Base-by-base conservation (phyloP, 2,797 vertebrate species). In the Myotis planiceps region DNA sequence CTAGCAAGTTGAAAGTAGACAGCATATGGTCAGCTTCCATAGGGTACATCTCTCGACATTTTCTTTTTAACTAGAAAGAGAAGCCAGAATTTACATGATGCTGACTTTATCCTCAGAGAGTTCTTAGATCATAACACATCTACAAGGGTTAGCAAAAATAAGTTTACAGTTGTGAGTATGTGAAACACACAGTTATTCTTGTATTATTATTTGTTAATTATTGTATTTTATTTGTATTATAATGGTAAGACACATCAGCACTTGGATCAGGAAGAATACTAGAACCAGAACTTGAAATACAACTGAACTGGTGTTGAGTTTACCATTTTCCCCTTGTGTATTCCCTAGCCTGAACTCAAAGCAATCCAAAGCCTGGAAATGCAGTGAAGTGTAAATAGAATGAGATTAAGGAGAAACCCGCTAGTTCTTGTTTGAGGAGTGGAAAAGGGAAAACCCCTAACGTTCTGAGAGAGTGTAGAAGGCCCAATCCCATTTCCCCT, bases 31-130 rank as follows among this genome's bases (percentile, higher is more conserved):
- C 98, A 66, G 99, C 99, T 98, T 99, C 99, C 6, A 98, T 97
- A 0, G 98, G 98, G 94, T 99, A 99, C 93, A 99, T 98, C 60
- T 98, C 98, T 18, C 91, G 90, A 74, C 98, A 97, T 96, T 98
- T 99, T 47, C 99, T 99, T 98, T 99, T 99, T 93, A 99, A 98
- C 99, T 99, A 97, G 95, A 96, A 88, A 75, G 81, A 90, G 94
- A 53, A 89, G 12, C 34, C 21, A 15, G 23, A 8, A 83, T 90
- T 96, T 85, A 90, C 45, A 76, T 16, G 14, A 34, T 69, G 32
- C 21, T 37, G 82, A 74, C 9, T 37, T 37, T 65, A 74, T 39
- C 58, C 32, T 92, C 29, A 86, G 21, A 87, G 55, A n/a, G 32
- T 53, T 80, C 25, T 83, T 34, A 72, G n/a, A 45, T 80, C 4